phyloP scores from a whole-genome alignment of 2,888 invertebrate species.

The Ectobius pallidus region DNA sequence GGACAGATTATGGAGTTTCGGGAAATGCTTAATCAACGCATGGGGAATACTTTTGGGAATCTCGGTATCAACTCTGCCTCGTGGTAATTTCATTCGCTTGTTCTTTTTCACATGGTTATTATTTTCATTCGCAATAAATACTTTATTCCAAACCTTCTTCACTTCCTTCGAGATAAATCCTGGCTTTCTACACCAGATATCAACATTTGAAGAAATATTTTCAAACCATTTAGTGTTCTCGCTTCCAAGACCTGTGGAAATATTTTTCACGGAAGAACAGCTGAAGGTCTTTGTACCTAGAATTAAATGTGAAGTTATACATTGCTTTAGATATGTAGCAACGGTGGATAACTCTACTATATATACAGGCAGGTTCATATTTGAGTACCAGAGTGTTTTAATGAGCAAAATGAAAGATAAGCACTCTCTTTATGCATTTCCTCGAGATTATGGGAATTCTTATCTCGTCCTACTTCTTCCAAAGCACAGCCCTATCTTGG shows the following conservation, averaged over 20 bases:
- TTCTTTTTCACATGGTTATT: slow-evolving; percentile 9
- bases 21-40: background rate
- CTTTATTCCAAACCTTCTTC: slow-evolving; percentile 3
- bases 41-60: background rate
- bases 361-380: background rate
- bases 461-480: background rate
- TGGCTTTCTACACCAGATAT: background rate
- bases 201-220: background rate
- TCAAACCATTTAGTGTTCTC: too few relatives aligned
- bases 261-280: background rate
- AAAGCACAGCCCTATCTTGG: background rate
- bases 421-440: background rate
- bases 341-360: background rate
- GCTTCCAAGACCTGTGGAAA: background rate
- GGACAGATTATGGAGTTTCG: background rate
- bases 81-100: background rate
- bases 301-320: background rate
- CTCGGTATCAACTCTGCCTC: background rate
- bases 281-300: background rate
- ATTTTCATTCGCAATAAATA: slow-evolving; percentile 1
- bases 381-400: too few relatives aligned
- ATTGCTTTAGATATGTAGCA: background rate
- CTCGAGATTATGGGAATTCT: background rate
- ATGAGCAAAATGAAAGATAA: too few relatives aligned
- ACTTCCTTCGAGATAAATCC: background rate